Evolutionary conservation across 2,113 vertebrate genomes (phyloP).

Genomic region (Myotis lucifugus): DNA sequence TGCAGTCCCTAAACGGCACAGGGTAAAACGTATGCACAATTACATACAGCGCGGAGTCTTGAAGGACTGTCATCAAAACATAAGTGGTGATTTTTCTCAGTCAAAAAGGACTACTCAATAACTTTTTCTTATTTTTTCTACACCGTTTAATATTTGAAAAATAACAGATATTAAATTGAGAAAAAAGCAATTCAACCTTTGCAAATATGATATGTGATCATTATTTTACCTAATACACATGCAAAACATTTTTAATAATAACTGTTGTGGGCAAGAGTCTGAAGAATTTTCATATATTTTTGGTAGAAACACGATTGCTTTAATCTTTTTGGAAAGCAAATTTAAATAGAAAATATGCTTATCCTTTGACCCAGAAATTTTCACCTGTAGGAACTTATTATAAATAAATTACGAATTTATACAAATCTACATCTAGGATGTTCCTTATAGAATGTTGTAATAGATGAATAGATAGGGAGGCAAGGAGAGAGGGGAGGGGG

Average conservation of each 20-base stretch:
- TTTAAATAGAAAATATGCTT: conserved; percentile 7
- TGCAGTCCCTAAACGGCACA: not conserved
- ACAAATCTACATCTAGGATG: not conserved
- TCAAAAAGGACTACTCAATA: not conserved
- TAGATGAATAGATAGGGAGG: not conserved
- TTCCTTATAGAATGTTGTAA: not conserved
- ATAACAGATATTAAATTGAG: not conserved
- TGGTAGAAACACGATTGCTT: not conserved
- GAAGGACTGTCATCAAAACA: not conserved
- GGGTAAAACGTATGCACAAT: not conserved
- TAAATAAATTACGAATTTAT: not conserved
- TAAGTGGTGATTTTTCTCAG: not conserved
- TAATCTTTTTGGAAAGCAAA: not conserved
- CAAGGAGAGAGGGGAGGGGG: not conserved
- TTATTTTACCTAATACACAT: not conserved
- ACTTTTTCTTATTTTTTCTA: not conserved
- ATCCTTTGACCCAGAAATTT: not conserved
- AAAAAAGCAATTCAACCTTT: not conserved
- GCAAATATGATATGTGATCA: not conserved
- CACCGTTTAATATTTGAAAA: not conserved
- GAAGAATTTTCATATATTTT: not conserved
- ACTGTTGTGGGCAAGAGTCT: not conserved
- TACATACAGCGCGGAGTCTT: not conserved
- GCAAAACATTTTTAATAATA: not conserved
- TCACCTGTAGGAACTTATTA: not conserved